These are phyloP conservation scores for Zosterops lateralis DNA, from an alignment of 2,113 vertebrate species.

Conservation along the genomic window DNA sequence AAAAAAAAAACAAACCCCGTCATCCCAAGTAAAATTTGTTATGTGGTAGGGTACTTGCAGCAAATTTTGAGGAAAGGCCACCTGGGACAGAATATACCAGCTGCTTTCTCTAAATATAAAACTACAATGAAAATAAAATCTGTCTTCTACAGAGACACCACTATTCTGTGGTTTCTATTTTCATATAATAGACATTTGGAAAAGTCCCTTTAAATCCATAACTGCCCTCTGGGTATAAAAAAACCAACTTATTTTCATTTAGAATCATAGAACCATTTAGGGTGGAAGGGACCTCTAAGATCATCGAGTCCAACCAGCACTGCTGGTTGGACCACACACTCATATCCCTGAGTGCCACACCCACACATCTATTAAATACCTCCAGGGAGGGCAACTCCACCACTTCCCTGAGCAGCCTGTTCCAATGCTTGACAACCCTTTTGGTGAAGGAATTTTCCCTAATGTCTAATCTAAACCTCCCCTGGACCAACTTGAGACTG, in stretches of 20 bases:
- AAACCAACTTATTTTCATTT: not conserved
- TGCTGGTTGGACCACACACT: not conserved
- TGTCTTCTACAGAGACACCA: not conserved
- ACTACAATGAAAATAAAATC: not conserved
- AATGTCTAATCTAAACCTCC: not conserved
- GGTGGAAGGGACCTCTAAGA: not conserved
- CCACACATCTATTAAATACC: not conserved
- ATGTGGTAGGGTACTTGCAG: not conserved
- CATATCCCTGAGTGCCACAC: not conserved
- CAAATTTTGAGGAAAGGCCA: not conserved
- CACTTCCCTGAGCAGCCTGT: not conserved
- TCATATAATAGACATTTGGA: not conserved
- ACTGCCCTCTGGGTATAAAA: not conserved
- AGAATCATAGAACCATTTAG: not conserved
- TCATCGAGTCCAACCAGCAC: not conserved
- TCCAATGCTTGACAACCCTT: not conserved
- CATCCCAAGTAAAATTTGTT: not conserved
- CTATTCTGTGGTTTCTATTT: not conserved
- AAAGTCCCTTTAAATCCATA: not conserved
- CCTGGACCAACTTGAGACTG: not conserved
- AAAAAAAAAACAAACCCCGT: not conserved
- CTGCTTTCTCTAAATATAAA: constrained; percentile 18
- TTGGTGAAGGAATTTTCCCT: not conserved
- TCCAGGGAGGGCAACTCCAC: not conserved
- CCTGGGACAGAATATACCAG: not conserved